Percentiles rank a stretch among this genome's conserved stretches.
Evolutionary conservation across 2,113 vertebrate genomes (phyloP).

Genomic region (Actinemys pallida): DNA sequence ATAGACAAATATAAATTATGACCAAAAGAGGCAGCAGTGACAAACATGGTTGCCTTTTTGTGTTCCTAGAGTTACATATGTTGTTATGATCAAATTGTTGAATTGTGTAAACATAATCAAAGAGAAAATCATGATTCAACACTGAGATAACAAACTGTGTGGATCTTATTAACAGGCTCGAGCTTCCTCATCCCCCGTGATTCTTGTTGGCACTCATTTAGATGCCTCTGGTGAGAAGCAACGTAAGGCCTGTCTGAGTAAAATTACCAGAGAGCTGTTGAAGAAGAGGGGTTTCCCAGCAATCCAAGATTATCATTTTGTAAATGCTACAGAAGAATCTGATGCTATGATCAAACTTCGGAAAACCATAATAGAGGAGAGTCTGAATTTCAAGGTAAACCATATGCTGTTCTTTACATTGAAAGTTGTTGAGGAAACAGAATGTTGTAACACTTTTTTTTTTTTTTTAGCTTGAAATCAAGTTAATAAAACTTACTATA

Average conservation of each 20-base stretch:
- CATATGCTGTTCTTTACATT: neutral
- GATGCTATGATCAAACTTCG: constrained; percentile 89
- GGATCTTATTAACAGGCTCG: constrained; percentile 81
- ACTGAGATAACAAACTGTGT: neutral
- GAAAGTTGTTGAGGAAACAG: neutral
- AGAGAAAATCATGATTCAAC: neutral
- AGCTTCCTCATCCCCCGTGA: constrained; percentile 92
- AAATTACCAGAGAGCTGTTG: constrained; percentile 88
- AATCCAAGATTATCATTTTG: constrained; percentile 89
- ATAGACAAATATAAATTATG: neutral
- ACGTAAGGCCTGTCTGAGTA: constrained; percentile 85
- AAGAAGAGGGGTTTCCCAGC: constrained; percentile 89
- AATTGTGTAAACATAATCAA: neutral
- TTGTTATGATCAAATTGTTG: neutral
- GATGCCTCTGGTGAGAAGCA: constrained; percentile 89
- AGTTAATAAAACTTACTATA: neutral
- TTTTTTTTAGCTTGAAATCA: neutral
- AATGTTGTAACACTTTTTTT: neutral
- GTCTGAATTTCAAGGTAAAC: constrained; percentile 90
- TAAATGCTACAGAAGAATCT: constrained; percentile 88
- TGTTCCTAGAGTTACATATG: neutral
- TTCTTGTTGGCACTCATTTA: constrained; percentile 93
- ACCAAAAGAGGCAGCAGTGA: neutral
- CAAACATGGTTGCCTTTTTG: neutral
- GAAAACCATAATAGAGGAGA: constrained; percentile 89